Base-by-base conservation (phyloP, 2,888 invertebrate species). In the Hypomecis atomaria region DNA sequence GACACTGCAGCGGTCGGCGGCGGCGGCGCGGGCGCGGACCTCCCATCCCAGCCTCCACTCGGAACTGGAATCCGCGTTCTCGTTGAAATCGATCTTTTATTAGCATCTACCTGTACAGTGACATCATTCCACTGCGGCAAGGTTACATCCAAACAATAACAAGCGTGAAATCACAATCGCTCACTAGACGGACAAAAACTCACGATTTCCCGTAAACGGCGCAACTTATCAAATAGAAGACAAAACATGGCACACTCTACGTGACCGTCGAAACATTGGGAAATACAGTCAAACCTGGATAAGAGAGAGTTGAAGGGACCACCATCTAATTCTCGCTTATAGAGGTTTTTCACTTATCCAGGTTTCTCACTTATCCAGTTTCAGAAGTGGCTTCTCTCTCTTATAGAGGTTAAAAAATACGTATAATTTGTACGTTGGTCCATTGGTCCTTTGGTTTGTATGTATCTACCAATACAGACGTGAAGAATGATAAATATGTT, bases 1-100 rank as follows among this genome's bases (percentile, higher is more conserved):
- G 82, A 81, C 82, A 75, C 66, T 48, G 62, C 36, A 52, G 62
- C 57, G 43, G 38, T 9, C 40, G 11, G 57, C 45, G 57, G 11
- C 52, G 42, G 48, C 43, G 44, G 43, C 45, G 43, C 40, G 38
- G 5, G 2, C 40, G n/a, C 54, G 34, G 34, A 43, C 50, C 13
- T 38, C 38, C 49, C 23, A 23, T 38, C 23, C 37, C 45, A 33
- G 37, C 37, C 36, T 23, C 38, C 40, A 38, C 6, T 45, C 57
- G 8, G 55, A 62, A 71, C 71, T 67, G 66, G 61, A 62, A 63
- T 65, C 61, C 54, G 56, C 53, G 66, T 43, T 61, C 61, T 65
- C 59, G 60, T 61, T 65, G 58, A 52, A 61, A 65, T 52, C 56
- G 67, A 66, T 64, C 48, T 61, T 50, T 59, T 59, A 62, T 57